Evolutionary conservation across 1,140 invertebrate species (phyloP), one percentile per base, ranked within the genome.

Genomic region (Drosophila jambulina): DNA sequence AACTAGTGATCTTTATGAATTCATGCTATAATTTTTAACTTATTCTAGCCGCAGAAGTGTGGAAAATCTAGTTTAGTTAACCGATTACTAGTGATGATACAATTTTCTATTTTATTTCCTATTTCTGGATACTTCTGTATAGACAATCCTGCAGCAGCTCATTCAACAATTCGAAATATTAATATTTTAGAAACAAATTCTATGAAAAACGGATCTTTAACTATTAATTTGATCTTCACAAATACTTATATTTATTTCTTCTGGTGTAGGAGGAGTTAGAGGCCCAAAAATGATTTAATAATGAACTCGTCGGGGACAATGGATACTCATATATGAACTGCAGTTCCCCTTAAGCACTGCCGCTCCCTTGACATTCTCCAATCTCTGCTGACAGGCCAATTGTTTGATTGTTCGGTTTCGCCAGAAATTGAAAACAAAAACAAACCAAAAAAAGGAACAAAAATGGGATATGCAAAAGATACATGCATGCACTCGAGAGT

Each of bases 251-350:
- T 19, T 34, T 1, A 53, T 36, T 36, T 36, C 32, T 36, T 21
- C 2, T n/a, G 17, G 34, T 54, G 51, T 21, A 61, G 13, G 7
- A 19, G 34, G 9, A 17, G 32, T 38, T 53, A 23, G 32, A 59
- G 40, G 17, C 45, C 38, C 56, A 64, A 74, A 87, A 86, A 88
- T 85, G 70, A 88, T 88, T 90, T 88, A 88, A 88, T 88, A 90
- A 88, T 88, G 85, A 88, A 88, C 85, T 88, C 79, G 75, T 76
- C 69, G 54, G 29, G 68, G 59, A 84, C 82, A 85, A 81, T 82
- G 62, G 75, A 46, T 76, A 38, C 34, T 56, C 34, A 38, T 17
- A 56, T 80, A 83, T 83, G 69, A 79, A 82, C 60, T 82, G 63
- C 61, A 45, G 57, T 82, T 82, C 79, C 59, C 54, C 63, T 49